Base-by-base conservation (phyloP, 2,888 invertebrate genomes). In the Blera fallax region DNA sequence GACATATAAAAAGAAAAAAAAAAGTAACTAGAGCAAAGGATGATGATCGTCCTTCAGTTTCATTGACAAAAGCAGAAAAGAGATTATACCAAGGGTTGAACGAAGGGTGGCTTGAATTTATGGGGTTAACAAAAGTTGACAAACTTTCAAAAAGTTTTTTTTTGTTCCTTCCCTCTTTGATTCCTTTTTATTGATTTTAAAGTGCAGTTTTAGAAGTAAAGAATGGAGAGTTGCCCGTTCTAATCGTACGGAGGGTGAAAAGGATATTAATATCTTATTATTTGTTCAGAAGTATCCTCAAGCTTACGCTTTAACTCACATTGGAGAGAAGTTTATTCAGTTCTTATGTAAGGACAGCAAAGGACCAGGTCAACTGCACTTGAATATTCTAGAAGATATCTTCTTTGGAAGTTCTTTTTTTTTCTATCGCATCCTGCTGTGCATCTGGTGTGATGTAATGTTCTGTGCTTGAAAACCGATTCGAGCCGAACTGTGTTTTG, bases 21-120 rank as follows among this genome's bases (percentile, higher is more conserved):
- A 62, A 11, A 43, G 34, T 50, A 67, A 67, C 37, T 40, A 67
- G 54, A 52, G 67, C 27, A 67, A 29, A 52, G 50, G 54, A 67
- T 37, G 67, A 32, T 67, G 54, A 37, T 67, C 40, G 67, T 67
- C 67, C 67, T 67, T 67, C 50, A 14, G 65, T 14, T 64, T 50
- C 43, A 65, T 27, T 65, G 48, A 50, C 48, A 64, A 45, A 16
- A 65, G 11, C 2, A 65, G 2, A 48, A 65, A 65, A 18, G n/a
- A 45, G 27, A 43, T 62, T 54, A 54, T 32, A 8, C 16, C 56
- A 58, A 21, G 11, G 8, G 37, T 8, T 14, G 16, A 50, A 27
- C 18, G 8, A 0, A n/a, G 16, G 18, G 48, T 3, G 10, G 24
- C 10, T 11, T 24, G 16, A 43, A 62, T 43, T 62, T 43, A 62